phyloP scores from a whole-genome alignment of 2,797 vertebrate species.

The Trachurus trachurus region DNA sequence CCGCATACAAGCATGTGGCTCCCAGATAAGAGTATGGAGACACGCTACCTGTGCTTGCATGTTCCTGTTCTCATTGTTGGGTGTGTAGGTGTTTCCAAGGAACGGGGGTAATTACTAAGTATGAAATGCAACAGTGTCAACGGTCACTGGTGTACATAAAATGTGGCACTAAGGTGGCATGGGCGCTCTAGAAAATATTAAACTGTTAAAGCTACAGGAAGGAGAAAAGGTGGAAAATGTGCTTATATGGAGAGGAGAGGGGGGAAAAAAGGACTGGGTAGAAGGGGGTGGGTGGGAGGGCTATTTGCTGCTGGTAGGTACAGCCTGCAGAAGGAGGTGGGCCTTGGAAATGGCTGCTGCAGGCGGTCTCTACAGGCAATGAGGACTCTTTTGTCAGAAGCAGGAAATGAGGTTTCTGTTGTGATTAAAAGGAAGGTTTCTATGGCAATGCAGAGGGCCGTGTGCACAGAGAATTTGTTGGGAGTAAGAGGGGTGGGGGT shows the following conservation, averaged over 20 bases:
- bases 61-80: slow-evolving; percentile 26
- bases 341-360: slow-evolving; percentile 73
- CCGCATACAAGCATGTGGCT: slow-evolving; percentile 40
- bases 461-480: slow-evolving; percentile 80
- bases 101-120: slow-evolving; percentile 4
- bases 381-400: slow-evolving; percentile 82
- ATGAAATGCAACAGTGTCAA: slow-evolving; percentile 6
- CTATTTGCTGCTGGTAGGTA: slow-evolving; percentile 56
- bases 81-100: slow-evolving; percentile 32
- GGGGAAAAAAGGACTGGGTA: slow-evolving; percentile 37
- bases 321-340: slow-evolving; percentile 67
- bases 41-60: slow-evolving; percentile 48
- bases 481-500: slow-evolving; percentile 64
- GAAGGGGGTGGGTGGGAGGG: background rate
- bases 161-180: background rate
- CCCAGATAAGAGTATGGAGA: slow-evolving; percentile 48
- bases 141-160: background rate
- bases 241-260: slow-evolving; percentile 71
- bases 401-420: slow-evolving; percentile 87
- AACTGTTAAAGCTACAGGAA: slow-evolving; percentile 34
- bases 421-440: slow-evolving; percentile 87
- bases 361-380: slow-evolving; percentile 79
- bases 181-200: background rate
- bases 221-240: slow-evolving; percentile 68
- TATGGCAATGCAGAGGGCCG: slow-evolving; percentile 84